A percentile compares a stretch with the other conserved stretches of the same genome.
Conservation (phyloP, 2,113 vertebrate species). For the Sinocyclocheilus anshuiensis region DNA sequence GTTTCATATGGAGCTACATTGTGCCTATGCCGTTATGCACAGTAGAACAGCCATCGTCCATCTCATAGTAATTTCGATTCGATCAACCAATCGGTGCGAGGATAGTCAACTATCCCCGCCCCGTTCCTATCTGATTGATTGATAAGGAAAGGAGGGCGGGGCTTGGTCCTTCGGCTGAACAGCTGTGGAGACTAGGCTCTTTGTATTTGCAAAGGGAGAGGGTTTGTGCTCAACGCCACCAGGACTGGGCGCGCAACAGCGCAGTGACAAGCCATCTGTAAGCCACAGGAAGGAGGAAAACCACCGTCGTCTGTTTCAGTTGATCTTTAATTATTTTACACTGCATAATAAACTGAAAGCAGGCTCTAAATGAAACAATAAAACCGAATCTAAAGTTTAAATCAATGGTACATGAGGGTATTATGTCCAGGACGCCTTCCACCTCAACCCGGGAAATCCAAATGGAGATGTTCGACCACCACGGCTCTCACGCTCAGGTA, state of each 20-base stretch:
- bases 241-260: conserved; percentile 61
- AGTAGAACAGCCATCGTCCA: not conserved
- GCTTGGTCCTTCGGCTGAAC: conserved; percentile 66
- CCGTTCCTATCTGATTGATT: conserved; percentile 58
- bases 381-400: conserved; percentile 68
- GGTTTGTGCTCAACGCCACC: not conserved
- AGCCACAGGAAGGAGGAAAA: conserved; percentile 11
- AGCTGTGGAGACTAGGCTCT: conserved; percentile 72
- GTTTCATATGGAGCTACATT: not conserved
- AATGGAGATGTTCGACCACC: conserved; percentile 94
- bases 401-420: conserved; percentile 96
- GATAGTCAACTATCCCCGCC: conserved; percentile 5
- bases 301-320: conserved; percentile 19
- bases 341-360: conserved; percentile 64
- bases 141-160: conserved; percentile 64
- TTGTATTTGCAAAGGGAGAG: conserved; percentile 42
- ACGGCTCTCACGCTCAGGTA: conserved; percentile 91
- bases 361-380: conserved; percentile 59
- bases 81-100: conserved; percentile 29
- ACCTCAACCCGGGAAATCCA: conserved; percentile 96
- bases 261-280: conserved; percentile 53
- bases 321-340: conserved; percentile 38
- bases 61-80: not conserved
- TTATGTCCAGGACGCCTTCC: conserved; percentile 95
- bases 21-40: too few relatives aligned